Evolutionary conservation across 1,140 invertebrate genomes (phyloP).

Genomic region (Eriocheir sinensis): DNA sequence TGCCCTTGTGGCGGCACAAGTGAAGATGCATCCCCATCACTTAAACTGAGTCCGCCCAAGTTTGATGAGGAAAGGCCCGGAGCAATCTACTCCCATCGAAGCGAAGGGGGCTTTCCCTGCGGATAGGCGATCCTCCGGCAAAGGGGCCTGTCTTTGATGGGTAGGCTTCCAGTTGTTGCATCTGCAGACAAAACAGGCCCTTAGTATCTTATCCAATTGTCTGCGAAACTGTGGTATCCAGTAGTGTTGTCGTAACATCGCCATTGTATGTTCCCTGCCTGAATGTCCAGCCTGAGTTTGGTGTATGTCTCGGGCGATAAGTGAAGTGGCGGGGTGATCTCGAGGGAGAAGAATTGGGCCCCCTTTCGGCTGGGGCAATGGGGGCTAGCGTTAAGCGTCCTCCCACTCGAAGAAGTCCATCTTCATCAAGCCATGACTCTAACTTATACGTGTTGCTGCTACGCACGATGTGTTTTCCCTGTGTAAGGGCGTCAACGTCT

Average conservation of each 20-base stretch:
- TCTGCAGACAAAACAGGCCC: not conserved
- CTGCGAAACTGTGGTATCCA: not conserved
- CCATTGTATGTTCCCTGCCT: constrained; percentile 20
- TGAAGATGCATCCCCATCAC: constrained; percentile 9
- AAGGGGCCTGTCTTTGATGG: not conserved
- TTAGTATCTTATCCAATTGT: not conserved
- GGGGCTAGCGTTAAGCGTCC: not conserved
- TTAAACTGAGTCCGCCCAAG: not conserved
- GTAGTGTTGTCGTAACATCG: not conserved
- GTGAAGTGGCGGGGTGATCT: not conserved
- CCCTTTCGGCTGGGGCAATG: not conserved
- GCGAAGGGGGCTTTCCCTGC: not conserved
- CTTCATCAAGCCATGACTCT: not conserved
- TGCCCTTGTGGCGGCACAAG: not conserved
- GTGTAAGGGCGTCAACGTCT: not conserved
- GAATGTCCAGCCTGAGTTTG: not conserved
- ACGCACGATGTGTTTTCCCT: not conserved
- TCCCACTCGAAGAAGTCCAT: constrained; percentile 18
- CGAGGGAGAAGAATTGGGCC: not conserved
- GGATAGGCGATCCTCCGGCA: not conserved
- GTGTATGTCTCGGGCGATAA: not conserved
- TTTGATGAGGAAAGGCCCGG: not conserved
- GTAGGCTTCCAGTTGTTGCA: not conserved
- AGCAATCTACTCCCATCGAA: not conserved
- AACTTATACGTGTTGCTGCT: not conserved